These are phyloP conservation scores for Saccostrea cuccullata DNA, from an alignment of 1,140 invertebrate species.

Conservation along the genomic window DNA sequence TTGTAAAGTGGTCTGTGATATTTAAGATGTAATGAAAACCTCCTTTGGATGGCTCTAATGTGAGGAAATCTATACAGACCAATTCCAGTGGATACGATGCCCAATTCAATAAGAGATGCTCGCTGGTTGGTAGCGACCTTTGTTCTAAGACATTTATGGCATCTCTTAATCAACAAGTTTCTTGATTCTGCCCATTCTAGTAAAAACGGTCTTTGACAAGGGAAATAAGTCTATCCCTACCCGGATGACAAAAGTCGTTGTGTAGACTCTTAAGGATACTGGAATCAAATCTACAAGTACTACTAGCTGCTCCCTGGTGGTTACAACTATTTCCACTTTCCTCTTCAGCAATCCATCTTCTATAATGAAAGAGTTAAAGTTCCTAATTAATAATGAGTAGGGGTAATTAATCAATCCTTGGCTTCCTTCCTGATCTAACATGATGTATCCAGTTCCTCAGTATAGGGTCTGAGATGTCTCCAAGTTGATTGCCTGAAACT, in stretches of 20 bases:
- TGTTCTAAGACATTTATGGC: constrained; percentile 46
- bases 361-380: not conserved
- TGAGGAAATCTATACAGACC: too few species aligned
- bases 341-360: not conserved
- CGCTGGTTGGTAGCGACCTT: not conserved
- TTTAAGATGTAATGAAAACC: too few species aligned
- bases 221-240: constrained; percentile 45
- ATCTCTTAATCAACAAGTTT: constrained; percentile 47
- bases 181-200: constrained; percentile 48
- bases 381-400: too few species aligned
- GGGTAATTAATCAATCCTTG: too few species aligned
- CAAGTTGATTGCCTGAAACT: too few species aligned
- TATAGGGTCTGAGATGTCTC: not conserved
- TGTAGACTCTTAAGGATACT: constrained; percentile 45
- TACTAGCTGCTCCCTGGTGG: not conserved
- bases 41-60: too few species aligned
- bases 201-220: too few species aligned
- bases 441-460: too few species aligned
- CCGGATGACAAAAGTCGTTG: constrained; percentile 52
- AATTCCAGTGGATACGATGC: too few species aligned
- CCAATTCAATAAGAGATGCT: not conserved
- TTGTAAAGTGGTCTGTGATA: too few species aligned
- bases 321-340: not conserved
- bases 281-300: not conserved
- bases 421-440: too few species aligned